A percentile compares a stretch with the other conserved stretches of the same genome.
Evolutionary conservation across 1,140 invertebrate genomes (phyloP).

Genomic region (Leptoteleia sp.): DNA sequence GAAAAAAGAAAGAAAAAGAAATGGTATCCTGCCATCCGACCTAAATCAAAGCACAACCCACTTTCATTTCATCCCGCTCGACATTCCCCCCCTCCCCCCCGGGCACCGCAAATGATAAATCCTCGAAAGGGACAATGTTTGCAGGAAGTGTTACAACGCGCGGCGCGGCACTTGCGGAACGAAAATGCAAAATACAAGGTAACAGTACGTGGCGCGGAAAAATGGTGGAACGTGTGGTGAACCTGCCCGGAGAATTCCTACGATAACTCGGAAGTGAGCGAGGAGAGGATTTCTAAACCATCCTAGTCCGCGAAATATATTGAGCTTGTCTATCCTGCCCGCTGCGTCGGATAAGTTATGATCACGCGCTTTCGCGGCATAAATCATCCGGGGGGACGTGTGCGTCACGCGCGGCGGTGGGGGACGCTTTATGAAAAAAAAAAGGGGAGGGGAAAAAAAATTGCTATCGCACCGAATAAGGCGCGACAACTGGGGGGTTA

Average conservation of each 20-base stretch:
- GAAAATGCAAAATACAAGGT: slow-evolving; percentile 52
- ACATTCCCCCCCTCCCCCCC: slow-evolving; percentile 37
- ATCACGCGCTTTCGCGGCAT: slow-evolving; percentile 49
- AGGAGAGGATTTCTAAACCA: slow-evolving; percentile 47
- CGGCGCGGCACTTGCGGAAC: slow-evolving; percentile 24
- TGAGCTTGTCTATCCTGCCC: slow-evolving; percentile 51
- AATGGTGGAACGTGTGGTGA: slow-evolving; percentile 47
- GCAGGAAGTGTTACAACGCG: slow-evolving; percentile 34
- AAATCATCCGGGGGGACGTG: slow-evolving; percentile 55
- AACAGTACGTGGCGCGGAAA: slow-evolving; percentile 43
- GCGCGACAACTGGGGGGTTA: slow-evolving; percentile 25
- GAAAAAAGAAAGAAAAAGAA: no score
- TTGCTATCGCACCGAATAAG: slow-evolving; percentile 33
- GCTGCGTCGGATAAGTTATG: slow-evolving; percentile 58
- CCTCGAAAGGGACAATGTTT: slow-evolving; percentile 43
- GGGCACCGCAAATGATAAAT: slow-evolving; percentile 40
- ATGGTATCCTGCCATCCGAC: slow-evolving; percentile 5
- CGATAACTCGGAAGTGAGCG: slow-evolving; percentile 58
- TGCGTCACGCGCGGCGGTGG: slow-evolving; percentile 11
- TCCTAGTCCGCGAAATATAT: slow-evolving; percentile 56
- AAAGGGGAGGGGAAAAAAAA: slow-evolving; percentile 20
- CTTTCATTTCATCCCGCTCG: slow-evolving; percentile 20
- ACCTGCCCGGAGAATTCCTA: slow-evolving; percentile 47
- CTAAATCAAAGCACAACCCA: slow-evolving; percentile 46
- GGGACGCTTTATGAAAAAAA: no score